Conservation (phyloP, 2,113 vertebrate species). For the Numida meleagris region DNA sequence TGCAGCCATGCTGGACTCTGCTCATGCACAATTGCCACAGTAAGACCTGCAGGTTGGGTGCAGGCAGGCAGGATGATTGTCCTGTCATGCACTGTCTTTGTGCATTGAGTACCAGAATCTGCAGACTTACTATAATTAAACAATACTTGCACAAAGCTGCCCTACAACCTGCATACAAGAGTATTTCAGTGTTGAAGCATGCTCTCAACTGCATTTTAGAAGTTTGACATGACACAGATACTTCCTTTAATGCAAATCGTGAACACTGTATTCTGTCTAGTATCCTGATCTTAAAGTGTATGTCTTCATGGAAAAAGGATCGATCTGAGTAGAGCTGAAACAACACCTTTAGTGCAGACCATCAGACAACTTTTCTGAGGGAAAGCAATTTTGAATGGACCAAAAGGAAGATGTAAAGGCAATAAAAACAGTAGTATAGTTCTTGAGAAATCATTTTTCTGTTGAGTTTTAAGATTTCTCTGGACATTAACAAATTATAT, state of each 20-base stretch:
- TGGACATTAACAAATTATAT: not conserved
- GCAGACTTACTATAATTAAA: not conserved
- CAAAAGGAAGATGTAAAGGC: not conserved
- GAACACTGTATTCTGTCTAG: not conserved
- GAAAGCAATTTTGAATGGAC: rapidly evolving
- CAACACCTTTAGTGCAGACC: not conserved
- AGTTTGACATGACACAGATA: not conserved
- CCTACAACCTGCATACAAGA: not conserved
- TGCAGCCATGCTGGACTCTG: not conserved
- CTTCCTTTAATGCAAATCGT: not conserved
- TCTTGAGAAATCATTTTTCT: not conserved
- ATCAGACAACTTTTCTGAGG: not conserved
- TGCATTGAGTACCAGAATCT: not conserved
- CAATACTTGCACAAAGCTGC: not conserved
- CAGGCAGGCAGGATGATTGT: not conserved
- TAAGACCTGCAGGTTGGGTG: rapidly evolving
- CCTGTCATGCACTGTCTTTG: not conserved
- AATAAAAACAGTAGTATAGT: not conserved
- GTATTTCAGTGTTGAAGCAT: not conserved
- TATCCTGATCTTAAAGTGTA: not conserved
- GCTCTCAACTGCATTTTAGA: not conserved
- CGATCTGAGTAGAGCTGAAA: not conserved
- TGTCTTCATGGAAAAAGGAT: not conserved
- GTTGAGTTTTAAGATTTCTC: not conserved
- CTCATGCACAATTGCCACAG: not conserved